Evolutionary conservation across 2,113 vertebrate genomes (phyloP).

Genomic region (Pelusios castaneus): DNA sequence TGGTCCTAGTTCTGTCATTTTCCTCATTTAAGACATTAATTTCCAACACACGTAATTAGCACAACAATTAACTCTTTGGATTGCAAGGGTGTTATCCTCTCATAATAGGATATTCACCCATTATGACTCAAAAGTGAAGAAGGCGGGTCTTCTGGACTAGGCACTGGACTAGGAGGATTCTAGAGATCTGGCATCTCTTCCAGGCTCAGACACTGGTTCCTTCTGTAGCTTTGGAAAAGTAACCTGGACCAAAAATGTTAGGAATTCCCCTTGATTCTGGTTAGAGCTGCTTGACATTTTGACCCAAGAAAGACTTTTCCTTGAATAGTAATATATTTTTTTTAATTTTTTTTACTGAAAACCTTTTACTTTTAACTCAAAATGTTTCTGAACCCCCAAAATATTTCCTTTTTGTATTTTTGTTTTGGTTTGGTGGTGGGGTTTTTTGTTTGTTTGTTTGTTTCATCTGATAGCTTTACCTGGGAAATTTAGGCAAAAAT

Average conservation of each 20-base stretch:
- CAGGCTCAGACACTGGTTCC: not conserved
- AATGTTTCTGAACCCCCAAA: constrained; percentile 49
- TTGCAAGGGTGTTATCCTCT: not conserved
- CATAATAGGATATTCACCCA: not conserved
- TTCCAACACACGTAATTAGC: constrained; percentile 54
- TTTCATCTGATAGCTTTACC: constrained; percentile 39
- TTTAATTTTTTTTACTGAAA: constrained; percentile 39
- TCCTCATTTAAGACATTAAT: constrained; percentile 50
- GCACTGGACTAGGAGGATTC: not conserved
- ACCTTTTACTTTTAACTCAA: too few species aligned
- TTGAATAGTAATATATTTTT: not conserved
- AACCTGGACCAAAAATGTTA: not conserved
- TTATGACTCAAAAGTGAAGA: not conserved
- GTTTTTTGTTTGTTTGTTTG: constrained; percentile 45
- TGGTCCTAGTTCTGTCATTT: not conserved
- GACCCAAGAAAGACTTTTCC: not conserved
- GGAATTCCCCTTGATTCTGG: not conserved
- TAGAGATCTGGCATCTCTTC: not conserved
- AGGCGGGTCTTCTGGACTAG: not conserved
- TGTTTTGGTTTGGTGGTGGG: too few species aligned
- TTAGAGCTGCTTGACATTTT: too few species aligned
- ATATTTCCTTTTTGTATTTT: constrained; percentile 43
- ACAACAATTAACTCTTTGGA: constrained; percentile 22
- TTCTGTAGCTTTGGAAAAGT: not conserved
- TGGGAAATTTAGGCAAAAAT: constrained; percentile 42